Percentiles rank a stretch among this genome's conserved stretches.
Evolutionary conservation across 1,140 invertebrate species (phyloP).

Genomic region (Diorhabda carinulata): DNA sequence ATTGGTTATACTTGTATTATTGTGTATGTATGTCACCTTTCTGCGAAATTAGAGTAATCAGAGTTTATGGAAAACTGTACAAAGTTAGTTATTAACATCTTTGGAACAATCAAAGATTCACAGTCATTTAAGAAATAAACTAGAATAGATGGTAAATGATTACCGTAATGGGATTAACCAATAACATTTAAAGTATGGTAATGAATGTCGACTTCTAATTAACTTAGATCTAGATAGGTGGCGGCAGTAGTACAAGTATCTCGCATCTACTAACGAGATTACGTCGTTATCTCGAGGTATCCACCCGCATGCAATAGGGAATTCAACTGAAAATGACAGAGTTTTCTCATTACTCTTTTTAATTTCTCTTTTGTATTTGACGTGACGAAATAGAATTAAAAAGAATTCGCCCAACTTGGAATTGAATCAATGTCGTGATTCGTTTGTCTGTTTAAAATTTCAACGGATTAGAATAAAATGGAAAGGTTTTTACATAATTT

Average conservation of each 20-base stretch:
- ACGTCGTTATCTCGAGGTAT: conserved; percentile 28
- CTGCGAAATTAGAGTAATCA: no score
- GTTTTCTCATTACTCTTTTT: neutral
- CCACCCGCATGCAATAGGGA: neutral
- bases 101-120: no score
- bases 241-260: conserved; percentile 39
- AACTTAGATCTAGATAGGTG: conserved; percentile 44
- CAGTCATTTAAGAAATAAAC: no score
- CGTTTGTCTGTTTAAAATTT: neutral
- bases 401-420: neutral
- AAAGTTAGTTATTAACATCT: no score
- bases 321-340: conserved; percentile 1
- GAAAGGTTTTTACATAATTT: no score
- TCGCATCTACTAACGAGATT: conserved; percentile 41
- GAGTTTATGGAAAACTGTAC: no score
- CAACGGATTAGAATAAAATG: neutral
- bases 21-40: no score
- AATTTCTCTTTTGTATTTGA: neutral
- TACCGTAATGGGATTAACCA: conserved; percentile 37
- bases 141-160: no score
- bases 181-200: conserved; percentile 41
- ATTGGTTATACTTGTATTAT: no score
- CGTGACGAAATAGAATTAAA: neutral
- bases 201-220: conserved; percentile 46
- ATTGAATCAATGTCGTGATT: neutral